phyloP scores from a whole-genome alignment of 2,113 vertebrate genomes.

The Eleginops maclovinus region DNA sequence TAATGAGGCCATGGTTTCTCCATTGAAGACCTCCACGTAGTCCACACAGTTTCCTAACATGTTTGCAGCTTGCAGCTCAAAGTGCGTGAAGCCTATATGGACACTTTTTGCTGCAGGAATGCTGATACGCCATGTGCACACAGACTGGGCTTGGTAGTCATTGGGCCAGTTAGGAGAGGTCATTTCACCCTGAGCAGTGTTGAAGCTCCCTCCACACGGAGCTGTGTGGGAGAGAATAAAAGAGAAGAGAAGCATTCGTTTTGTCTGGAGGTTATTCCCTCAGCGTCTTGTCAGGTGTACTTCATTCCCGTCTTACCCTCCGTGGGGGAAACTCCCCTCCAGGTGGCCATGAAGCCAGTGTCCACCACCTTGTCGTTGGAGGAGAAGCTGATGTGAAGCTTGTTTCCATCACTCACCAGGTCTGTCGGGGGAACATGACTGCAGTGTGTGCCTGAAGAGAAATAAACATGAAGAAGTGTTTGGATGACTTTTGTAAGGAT shows the following conservation, averaged over 20 bases:
- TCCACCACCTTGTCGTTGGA: slow-evolving; percentile 83
- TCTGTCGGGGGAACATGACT: slow-evolving; percentile 72
- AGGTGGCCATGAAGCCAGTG: slow-evolving; percentile 79
- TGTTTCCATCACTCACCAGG: slow-evolving; percentile 78
- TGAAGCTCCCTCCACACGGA: slow-evolving; percentile 80
- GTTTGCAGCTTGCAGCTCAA: slow-evolving; percentile 76
- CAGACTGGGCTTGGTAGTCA: slow-evolving; percentile 70
- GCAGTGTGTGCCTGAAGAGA: slow-evolving; percentile 78
- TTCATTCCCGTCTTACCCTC: slow-evolving; percentile 55
- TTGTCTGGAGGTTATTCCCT: neutral
- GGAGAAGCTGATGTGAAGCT: slow-evolving; percentile 76
- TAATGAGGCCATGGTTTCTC: slow-evolving; percentile 58
- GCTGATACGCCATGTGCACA: slow-evolving; percentile 82
- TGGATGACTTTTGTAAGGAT: neutral
- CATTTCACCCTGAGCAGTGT: slow-evolving; percentile 73
- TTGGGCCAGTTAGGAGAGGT: slow-evolving; percentile 80
- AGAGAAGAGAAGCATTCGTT: neutral
- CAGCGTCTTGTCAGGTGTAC: neutral
- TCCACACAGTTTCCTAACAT: slow-evolving; percentile 77
- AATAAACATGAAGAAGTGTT: slow-evolving; percentile 9
- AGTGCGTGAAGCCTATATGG: slow-evolving; percentile 80
- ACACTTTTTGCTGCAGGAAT: slow-evolving; percentile 63
- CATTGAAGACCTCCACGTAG: slow-evolving; percentile 80
- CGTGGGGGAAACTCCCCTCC: slow-evolving; percentile 76
- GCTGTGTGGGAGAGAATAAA: slow-evolving; percentile 27